Conservation (phyloP, 2,797 vertebrate species). For the Zalophus californianus region DNA sequence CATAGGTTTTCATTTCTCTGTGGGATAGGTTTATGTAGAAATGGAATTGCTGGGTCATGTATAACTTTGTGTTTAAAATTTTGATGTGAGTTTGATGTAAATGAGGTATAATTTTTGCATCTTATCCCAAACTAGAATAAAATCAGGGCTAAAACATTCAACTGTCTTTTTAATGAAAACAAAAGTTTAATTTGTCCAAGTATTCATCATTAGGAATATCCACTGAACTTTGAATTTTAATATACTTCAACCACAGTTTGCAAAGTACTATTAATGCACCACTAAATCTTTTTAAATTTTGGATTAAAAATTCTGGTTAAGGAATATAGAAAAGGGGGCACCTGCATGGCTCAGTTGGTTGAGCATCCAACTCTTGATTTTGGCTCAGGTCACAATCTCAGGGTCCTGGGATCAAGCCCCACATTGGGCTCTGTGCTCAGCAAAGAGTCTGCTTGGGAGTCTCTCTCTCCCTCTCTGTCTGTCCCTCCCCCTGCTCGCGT, state of each 20-base stretch:
- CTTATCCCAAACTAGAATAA: slow-evolving; percentile 28
- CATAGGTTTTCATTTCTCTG: neutral
- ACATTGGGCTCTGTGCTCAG: neutral
- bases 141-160: slow-evolving; percentile 6
- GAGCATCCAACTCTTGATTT: neutral
- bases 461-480: neutral
- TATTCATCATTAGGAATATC: neutral
- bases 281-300: neutral
- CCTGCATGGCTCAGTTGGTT: neutral
- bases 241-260: neutral
- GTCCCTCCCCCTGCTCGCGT: neutral
- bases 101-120: slow-evolving; percentile 42
- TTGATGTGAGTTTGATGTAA: slow-evolving; percentile 20
- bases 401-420: neutral
- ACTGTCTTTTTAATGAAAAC: slow-evolving; percentile 1
- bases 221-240: slow-evolving; percentile 12
- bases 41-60: neutral
- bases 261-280: slow-evolving; percentile 3
- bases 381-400: neutral
- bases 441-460: neutral
- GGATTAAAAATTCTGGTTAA: neutral
- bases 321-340: neutral
- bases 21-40: neutral
- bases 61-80: slow-evolving; percentile 7
- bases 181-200: neutral